phyloP scores from a whole-genome alignment of 1,140 invertebrate species.

The Agrypnia vestita region DNA sequence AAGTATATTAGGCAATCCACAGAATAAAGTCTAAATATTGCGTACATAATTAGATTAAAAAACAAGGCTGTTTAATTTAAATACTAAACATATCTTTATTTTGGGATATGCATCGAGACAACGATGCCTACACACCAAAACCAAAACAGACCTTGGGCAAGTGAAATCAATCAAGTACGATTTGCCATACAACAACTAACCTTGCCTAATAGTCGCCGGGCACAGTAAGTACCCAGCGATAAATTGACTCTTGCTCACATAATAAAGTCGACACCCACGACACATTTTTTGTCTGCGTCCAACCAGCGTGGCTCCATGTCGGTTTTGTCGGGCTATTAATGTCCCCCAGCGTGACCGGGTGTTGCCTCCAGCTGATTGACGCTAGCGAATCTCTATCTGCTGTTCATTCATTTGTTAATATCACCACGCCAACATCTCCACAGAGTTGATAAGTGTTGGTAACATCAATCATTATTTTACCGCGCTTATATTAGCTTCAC shows the following conservation, averaged over 20 bases:
- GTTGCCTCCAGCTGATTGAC: no score
- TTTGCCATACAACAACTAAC: conserved; percentile 1
- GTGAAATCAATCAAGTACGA: conserved; percentile 22
- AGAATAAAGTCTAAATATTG: not conserved
- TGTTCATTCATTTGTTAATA: no score
- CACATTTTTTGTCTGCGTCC: conserved; percentile 3
- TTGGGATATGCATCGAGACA: not conserved
- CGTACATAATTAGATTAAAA: not conserved
- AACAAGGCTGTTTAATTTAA: conserved; percentile 8
- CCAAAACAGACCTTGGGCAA: conserved; percentile 16
- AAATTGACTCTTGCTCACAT: conserved; percentile 16
- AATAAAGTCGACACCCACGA: conserved; percentile 30
- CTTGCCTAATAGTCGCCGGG: conserved; percentile 19
- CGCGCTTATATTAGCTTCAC: no score
- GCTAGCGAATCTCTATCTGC: no score
- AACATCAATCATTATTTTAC: no score
- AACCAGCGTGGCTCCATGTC: conserved; percentile 3
- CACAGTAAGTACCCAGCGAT: conserved; percentile 11
- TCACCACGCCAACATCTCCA: no score
- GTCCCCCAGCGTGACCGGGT: conserved; percentile 7
- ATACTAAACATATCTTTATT: not conserved
- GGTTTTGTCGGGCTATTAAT: conserved; percentile 9
- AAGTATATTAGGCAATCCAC: not conserved
- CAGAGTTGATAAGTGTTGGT: no score
- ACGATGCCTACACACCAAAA: not conserved